Base-by-base conservation (phyloP, 2,888 invertebrate genomes). In the Cremastinae sp. region DNA sequence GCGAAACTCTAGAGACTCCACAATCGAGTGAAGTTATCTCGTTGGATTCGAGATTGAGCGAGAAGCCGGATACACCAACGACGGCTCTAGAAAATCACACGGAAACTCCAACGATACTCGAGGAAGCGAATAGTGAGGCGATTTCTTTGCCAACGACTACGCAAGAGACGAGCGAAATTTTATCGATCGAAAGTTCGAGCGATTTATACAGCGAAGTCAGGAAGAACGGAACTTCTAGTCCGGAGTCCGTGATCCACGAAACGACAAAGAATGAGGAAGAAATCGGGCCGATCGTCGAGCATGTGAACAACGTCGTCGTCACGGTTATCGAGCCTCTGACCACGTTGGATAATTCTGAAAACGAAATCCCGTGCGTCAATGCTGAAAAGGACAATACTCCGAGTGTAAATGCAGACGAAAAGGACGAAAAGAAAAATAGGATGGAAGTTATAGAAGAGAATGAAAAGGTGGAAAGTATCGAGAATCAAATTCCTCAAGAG, bases 201-300 rank as follows among this genome's bases (percentile, higher is more conserved):
- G 92, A 92, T 78, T 85, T 91, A 73, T 93, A 93, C 85, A 93
- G 93, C 90, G 93, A 94, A 87, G 92, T 93, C 79, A 93, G 93
- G 82, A 94, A 94, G 87, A 91, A 92, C 82, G 93, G 82, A 59
- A 83, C 80, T 37, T 82, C 83, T 0, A 83, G 82, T 77, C 80
- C 80, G 0, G 84, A 83, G 18, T 84, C 84, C 0, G 70, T 81
- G 35, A 75, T 74, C 18, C 80, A 81, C 22, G 83, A 86, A 10
- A 83, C 80, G 14, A 79, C 79, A 2, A 75, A 78, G 16, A 62
- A 68, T 12, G 66, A 62, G 59, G 78, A 75, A 16, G 55, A 76
- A 64, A 61, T 41, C 47, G 76, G 51, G 62, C 74, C 56, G 28
- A 47, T n/a, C 0, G 14, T 37, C 2, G 72, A 76, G 12, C 78